phyloP scores from a whole-genome alignment of 2,888 invertebrate genomes.

The Strigamia maritima region DNA sequence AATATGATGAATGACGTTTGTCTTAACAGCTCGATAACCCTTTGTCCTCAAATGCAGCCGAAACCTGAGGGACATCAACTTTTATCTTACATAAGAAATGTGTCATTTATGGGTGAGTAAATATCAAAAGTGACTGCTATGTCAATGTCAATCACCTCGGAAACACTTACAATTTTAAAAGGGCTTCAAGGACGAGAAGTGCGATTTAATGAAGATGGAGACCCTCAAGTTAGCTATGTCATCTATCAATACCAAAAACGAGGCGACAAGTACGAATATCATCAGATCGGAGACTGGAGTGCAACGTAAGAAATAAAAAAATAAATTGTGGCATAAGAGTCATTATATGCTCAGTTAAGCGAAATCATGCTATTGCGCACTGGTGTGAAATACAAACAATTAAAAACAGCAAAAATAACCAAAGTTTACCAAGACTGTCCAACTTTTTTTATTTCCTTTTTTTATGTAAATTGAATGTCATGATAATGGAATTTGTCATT shows the following conservation, averaged over 20 bases:
- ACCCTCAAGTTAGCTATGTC: slow-evolving; percentile 66
- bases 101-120: slow-evolving; percentile 58
- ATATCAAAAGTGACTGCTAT: background rate
- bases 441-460: no score
- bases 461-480: no score
- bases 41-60: slow-evolving; percentile 56
- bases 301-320: slow-evolving; percentile 54
- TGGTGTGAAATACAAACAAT: no score
- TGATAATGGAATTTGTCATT: no score
- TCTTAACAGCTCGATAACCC: slow-evolving; percentile 50
- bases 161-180: slow-evolving; percentile 45
- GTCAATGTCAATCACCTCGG: background rate
- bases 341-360: background rate
- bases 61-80: slow-evolving; percentile 60
- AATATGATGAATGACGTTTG: slow-evolving; percentile 63
- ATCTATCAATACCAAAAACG: slow-evolving; percentile 65
- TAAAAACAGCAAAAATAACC: no score
- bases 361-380: no score
- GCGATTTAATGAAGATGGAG: slow-evolving; percentile 65
- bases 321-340: slow-evolving; percentile 52
- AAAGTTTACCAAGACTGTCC: no score
- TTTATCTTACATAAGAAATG: slow-evolving; percentile 62
- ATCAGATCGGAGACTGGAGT: slow-evolving; percentile 60
- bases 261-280: slow-evolving; percentile 58
- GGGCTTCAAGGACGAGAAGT: slow-evolving; percentile 58